Base-by-base conservation (phyloP, 2,888 invertebrate genomes). In the Melikaiella ostensackeni region DNA sequence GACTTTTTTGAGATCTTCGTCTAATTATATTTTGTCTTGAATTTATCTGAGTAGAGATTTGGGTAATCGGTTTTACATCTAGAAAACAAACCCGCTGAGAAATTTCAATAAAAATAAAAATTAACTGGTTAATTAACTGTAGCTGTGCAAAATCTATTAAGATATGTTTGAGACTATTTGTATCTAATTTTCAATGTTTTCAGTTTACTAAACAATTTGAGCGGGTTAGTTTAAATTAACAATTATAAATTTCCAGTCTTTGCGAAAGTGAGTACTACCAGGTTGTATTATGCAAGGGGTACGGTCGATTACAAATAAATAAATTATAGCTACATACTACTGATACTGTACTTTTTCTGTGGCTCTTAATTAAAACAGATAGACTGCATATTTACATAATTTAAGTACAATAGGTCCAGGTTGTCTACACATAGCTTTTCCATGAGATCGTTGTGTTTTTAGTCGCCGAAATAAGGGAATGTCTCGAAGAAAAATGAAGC, bases 391-490 rank as follows among this genome's bases (percentile, higher is more conserved):
- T 21, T 63, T 33, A 63, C 35, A 50, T 70, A 50, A 50, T 70
- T 70, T 70, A 70, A 70, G 70, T 70, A 70, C 50, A 70, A 70
- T 46, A 21, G 30, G 50, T 55, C 70, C 70, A 70, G 70, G 50
- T 50, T 70, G 30, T 70, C 21, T 50, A 55, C 30, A 70, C 30
- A 70, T 50, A 27, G 9, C 8, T 50, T 70, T 46, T 33, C 30
- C n/a, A 50, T 55, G 70, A 70, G 70, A 70, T 70, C 70, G 33
- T 70, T 70, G 70, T 50, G 50, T 55, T 70, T 70, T 64, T 42
- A 33, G 30, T 70, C 50, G 8, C 21, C 6, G 21, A 55, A 50
- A 33, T 50, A 33, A 50, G 70, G 30, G n/a, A 11, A n/a, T 24
- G 30, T 30, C 27, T 50, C n/a, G 30, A 50, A n/a, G 24, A 24